Evolutionary conservation across 2,113 vertebrate species (phyloP), one percentile per base, ranked within the genome.

Genomic region (Otis tarda): DNA sequence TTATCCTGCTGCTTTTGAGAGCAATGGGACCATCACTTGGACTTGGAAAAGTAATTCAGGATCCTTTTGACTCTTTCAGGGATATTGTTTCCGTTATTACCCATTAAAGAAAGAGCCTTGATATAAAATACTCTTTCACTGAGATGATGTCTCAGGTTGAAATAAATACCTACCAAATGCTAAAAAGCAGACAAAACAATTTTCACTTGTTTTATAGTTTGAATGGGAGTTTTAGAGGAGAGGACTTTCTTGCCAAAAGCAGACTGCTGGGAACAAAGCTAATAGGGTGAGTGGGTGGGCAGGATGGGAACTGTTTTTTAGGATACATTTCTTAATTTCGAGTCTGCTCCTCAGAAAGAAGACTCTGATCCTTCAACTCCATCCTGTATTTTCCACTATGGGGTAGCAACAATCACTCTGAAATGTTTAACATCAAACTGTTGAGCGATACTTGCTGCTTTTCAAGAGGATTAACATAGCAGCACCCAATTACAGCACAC

Each of bases 21-120:
- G 20, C 31, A 25, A 35, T 47, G 27, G 47, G 60, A 80, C 25
- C 25, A 52, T 55, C 43, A 31, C 21, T 60, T 89, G 56, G 43
- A 50, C 45, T 94, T 91, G 83, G 57, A 83, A 91, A 95, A 92
- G 43, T 78, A 78, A 92, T 92, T 86, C 52, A 43, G 47, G 18
- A 18, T 80, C 8, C 25, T 86, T 89, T 88, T 88, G 59, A 80
- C 47, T 74, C n/a, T 90, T 80, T 74, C 17, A 52, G 45, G 33
- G 23, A 22, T 88, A 56, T 80, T 93, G 59, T 80, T 87, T 86
- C 59, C n/a, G 47, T 68, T 64, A 53, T 59, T 86, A 90, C 28
- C 6, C 19, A 12, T 53, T 23, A 86, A 81, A 78, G 22, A 85
- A 71, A 88, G 41, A 91, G 52, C 56, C 65, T 60, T 75, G 41